Conservation (phyloP, 2,888 invertebrate species). For the Nebria salina region DNA sequence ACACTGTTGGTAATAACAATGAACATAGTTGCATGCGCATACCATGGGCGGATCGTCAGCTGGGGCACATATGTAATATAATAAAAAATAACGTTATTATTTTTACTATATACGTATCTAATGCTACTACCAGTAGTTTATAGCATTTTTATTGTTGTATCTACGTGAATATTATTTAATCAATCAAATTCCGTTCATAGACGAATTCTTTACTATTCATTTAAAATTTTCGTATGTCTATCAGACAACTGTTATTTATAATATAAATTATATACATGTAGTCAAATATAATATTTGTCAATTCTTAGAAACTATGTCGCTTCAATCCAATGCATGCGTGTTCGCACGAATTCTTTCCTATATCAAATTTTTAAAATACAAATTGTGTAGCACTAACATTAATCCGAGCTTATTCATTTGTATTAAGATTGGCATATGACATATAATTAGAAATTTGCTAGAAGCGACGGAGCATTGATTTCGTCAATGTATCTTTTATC, state of each 20-base stretch:
- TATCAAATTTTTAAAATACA: too few relatives aligned
- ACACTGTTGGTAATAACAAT: constrained; percentile 21
- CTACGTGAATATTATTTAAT: background rate
- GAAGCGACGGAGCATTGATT: too few relatives aligned
- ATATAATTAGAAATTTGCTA: too few relatives aligned
- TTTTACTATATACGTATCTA: background rate
- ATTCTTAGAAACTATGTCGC: too few relatives aligned
- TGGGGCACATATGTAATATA: constrained; percentile 19
- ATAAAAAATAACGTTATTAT: background rate
- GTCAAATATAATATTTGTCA: too few relatives aligned
- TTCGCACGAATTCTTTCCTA: too few relatives aligned
- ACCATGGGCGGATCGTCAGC: constrained; percentile 34
- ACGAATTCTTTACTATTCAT: background rate
- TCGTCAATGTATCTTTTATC: background rate
- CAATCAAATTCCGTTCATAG: background rate
- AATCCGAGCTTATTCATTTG: too few relatives aligned
- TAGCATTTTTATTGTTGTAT: background rate
- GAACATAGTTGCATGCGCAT: constrained; percentile 38
- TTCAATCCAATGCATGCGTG: too few relatives aligned
- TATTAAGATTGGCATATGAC: too few relatives aligned
- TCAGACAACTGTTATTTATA: background rate
- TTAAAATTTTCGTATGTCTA: background rate
- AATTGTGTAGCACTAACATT: too few relatives aligned
- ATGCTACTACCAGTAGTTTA: background rate
- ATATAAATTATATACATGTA: background rate